Evolutionary conservation across 2,888 invertebrate species (phyloP).

Genomic region (Conus canariensis): DNA sequence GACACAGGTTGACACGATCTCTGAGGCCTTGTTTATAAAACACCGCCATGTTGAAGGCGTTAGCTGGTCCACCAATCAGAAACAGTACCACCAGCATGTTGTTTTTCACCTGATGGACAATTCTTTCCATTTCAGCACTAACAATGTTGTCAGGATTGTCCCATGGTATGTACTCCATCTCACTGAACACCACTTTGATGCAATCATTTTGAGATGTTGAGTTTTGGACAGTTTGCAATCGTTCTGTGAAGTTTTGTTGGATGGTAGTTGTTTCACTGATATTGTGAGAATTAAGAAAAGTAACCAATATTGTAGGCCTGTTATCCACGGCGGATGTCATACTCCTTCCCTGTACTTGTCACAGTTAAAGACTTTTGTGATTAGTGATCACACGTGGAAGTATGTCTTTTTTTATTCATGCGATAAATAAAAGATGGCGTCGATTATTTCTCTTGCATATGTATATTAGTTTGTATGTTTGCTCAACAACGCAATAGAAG

Average conservation of each 20-base stretch:
- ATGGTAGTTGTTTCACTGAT: background rate
- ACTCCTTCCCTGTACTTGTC: too few species aligned
- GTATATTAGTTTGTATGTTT: too few species aligned
- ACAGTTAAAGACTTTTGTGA: too few species aligned
- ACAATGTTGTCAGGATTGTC: slow-evolving; percentile 27
- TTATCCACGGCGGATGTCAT: too few species aligned
- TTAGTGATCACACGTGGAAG: too few species aligned
- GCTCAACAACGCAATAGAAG: too few species aligned
- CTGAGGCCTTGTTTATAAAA: slow-evolving; percentile 20
- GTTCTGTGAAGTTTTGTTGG: background rate
- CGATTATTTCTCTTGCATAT: too few species aligned
- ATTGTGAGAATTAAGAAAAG: too few species aligned
- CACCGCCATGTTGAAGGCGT: slow-evolving; percentile 30
- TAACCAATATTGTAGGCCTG: too few species aligned
- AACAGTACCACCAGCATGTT: background rate
- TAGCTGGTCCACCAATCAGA: slow-evolving; percentile 24
- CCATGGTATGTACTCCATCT: slow-evolving; percentile 22
- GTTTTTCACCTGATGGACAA: background rate
- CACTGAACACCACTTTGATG: background rate
- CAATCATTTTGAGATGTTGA: background rate
- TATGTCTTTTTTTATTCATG: too few species aligned
- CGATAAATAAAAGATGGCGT: too few species aligned
- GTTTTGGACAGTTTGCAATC: background rate
- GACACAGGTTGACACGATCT: slow-evolving; percentile 32
- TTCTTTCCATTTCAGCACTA: background rate